A percentile compares a stretch with the other conserved stretches of the same genome.
These are phyloP conservation scores for Lacanobia wlatinum DNA, from an alignment of 2,888 invertebrate genomes.

Conservation along the genomic window DNA sequence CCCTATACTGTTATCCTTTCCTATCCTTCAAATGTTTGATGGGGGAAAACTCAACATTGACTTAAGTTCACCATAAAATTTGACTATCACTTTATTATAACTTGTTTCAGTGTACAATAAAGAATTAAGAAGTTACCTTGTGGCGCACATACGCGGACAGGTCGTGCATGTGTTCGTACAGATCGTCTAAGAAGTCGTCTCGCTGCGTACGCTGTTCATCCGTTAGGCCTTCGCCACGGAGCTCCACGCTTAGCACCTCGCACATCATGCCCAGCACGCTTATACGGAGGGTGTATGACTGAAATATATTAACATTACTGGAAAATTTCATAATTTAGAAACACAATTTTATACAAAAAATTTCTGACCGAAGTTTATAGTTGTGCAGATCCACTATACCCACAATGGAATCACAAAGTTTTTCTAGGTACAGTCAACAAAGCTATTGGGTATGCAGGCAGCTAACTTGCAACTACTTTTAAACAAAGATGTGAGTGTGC, in stretches of 20 bases:
- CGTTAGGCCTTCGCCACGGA: slow-evolving; percentile 93
- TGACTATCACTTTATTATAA: too few relatives aligned
- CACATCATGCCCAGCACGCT: slow-evolving; percentile 96
- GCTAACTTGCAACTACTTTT: too few relatives aligned
- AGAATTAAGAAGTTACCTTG: slow-evolving; percentile 88
- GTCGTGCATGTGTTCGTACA: slow-evolving; percentile 96
- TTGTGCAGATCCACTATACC: neutral
- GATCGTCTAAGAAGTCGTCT: slow-evolving; percentile 94
- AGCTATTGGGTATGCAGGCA: too few relatives aligned
- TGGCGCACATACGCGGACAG: slow-evolving; percentile 96
- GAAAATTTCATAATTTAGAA: neutral
- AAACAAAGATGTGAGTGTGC: too few relatives aligned
- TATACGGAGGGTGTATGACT: slow-evolving; percentile 94
- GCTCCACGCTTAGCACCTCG: slow-evolving; percentile 93
- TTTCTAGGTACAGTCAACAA: neutral
- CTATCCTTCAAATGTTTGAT: too few relatives aligned
- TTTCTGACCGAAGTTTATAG: too few relatives aligned
- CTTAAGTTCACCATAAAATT: too few relatives aligned
- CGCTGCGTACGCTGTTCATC: slow-evolving; percentile 93
- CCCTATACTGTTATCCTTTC: too few relatives aligned
- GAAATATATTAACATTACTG: slow-evolving; percentile 30
- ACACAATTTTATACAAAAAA: too few relatives aligned
- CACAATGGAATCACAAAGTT: neutral
- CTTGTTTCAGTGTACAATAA: too few relatives aligned
- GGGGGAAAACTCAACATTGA: too few relatives aligned